Evolutionary conservation across 2,113 vertebrate species (phyloP).

Genomic region (Dendrocopos noguchii): DNA sequence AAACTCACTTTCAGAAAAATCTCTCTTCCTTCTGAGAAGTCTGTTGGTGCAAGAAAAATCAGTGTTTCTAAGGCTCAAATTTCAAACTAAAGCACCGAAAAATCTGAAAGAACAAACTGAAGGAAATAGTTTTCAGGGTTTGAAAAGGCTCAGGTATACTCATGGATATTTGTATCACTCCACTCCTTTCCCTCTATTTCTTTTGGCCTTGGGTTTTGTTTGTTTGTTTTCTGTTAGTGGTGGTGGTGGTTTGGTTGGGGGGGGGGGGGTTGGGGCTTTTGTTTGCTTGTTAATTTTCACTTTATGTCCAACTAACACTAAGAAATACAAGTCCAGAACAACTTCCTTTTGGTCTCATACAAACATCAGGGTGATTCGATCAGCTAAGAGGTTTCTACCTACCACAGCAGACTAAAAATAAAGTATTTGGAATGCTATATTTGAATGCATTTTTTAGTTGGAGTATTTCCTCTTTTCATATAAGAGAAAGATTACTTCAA

Average conservation of each 20-base stretch:
- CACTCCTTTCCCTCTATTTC: rapidly evolving
- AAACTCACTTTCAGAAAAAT: neutral
- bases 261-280: too few relatives aligned
- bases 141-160: neutral
- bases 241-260: too few relatives aligned
- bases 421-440: neutral
- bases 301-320: neutral
- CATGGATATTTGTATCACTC: neutral
- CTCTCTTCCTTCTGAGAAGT: neutral
- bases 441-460: neutral
- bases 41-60: neutral
- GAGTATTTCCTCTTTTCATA: neutral
- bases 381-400: neutral
- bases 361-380: neutral
- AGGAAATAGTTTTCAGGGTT: neutral
- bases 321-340: neutral
- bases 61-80: neutral
- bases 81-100: neutral
- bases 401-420: neutral
- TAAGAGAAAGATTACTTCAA: neutral
- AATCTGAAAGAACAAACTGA: neutral
- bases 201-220: neutral
- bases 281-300: neutral
- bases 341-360: neutral
- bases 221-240: neutral